Evolutionary conservation across 2,797 vertebrate species (phyloP), one percentile per base, ranked within the genome.

Genomic region (Microcaecilia unicolor): DNA sequence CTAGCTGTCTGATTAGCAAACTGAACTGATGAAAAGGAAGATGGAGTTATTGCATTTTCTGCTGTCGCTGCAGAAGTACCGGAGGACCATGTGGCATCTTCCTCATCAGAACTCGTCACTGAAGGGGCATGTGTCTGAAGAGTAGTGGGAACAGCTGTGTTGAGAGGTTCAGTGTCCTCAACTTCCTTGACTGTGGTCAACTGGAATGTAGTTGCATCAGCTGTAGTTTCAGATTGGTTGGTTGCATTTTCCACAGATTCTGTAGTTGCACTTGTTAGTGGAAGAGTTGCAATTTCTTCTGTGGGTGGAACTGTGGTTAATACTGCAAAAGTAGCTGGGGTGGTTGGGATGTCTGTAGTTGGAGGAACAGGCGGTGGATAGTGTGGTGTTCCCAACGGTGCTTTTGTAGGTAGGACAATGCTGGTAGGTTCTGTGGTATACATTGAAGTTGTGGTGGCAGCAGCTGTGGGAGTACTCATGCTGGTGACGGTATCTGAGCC

Each of bases 401-500:
- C 35, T 17, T 54, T 37, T 8, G 72, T 56, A 0, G 63, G 53
- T 0, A 22, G 9, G 13, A 41, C 26, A 1, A 7, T 16, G 6
- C 55, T 59, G 15, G 58, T 8, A 0, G 65, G 61, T 8, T 30
- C 5, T 0, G 49, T 58, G 24, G 32, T 3, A 1, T 42, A 60
- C 20, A 45, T 7, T 8, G 64, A 43, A 19, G 72, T 61, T 2
- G 48, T 48, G n/a, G 37, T 41, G 18, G 22, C 0, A 26, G 55
- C 12, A 4, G 31, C 62, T 17, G 66, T 11, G 7, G 55, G 22
- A 61, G 67, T 70, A 44, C 34, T 55, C 28, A 82, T 70, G 62
- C 56, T 39, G 35, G 79, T 44, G 69, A 65, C 52, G 6, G 78
- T 76, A 38, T 77, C 80, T 8, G 28, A 20, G 8, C 28, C 38